Conservation (phyloP, 1,140 invertebrate genomes). For the Ceratina japonica region DNA sequence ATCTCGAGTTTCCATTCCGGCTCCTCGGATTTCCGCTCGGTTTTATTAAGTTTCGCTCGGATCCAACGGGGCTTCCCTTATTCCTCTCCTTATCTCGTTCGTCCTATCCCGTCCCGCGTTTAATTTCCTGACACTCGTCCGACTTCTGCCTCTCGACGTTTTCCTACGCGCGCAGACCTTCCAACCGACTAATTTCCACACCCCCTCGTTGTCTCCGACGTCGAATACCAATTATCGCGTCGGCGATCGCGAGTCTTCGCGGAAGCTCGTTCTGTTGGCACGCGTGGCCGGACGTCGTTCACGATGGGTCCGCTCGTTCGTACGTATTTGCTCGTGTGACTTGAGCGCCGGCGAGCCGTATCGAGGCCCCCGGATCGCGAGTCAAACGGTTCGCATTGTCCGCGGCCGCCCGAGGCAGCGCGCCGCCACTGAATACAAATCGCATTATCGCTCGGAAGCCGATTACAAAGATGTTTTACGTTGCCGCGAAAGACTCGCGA, state of each 20-base stretch:
- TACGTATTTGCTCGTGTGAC: no score
- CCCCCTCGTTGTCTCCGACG: no score
- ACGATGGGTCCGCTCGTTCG: no score
- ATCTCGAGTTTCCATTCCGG: conserved; percentile 26
- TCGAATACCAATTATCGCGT: no score
- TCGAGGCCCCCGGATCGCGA: background rate
- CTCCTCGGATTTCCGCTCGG: conserved; percentile 6
- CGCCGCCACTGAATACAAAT: conserved; percentile 36
- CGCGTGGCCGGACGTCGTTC: no score
- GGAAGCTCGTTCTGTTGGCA: no score
- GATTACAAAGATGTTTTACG: conserved; percentile 39
- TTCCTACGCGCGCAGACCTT: no score
- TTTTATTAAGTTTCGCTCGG: conserved; percentile 32
- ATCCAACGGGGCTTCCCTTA: background rate
- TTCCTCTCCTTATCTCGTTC: conserved; percentile 4
- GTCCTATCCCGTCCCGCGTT: background rate
- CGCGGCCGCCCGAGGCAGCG: background rate
- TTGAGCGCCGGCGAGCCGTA: no score
- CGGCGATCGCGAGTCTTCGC: no score
- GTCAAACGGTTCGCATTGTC: conserved; percentile 17
- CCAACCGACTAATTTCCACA: no score
- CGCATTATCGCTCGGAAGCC: conserved; percentile 38
- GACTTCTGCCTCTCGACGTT: background rate
- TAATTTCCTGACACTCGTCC: conserved; percentile 13
- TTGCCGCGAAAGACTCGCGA: conserved; percentile 22